Evolutionary conservation across 2,797 vertebrate genomes (phyloP).

Genomic region (Rhadinocentrus ornatus): DNA sequence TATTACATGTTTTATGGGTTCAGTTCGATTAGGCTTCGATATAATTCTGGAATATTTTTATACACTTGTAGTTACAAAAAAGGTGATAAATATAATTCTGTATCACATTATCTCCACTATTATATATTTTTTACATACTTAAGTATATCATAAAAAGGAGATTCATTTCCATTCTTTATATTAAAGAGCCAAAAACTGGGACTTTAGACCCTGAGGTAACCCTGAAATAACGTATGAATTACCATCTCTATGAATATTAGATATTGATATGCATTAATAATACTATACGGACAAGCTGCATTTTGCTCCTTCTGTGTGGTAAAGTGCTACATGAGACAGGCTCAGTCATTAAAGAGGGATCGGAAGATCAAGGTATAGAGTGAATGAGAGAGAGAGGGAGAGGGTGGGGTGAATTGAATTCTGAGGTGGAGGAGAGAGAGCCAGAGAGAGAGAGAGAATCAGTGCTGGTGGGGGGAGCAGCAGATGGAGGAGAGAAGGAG

Average conservation of each 20-base stretch:
- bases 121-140: too few relatives aligned
- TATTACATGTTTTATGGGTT: neutral
- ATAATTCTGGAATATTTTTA: neutral
- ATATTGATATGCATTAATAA: neutral
- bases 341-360: constrained; percentile 63
- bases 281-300: constrained; percentile 30
- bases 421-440: constrained; percentile 26
- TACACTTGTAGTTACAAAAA: neutral
- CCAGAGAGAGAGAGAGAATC: constrained; percentile 30
- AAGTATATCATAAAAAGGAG: neutral
- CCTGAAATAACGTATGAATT: neutral
- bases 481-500: constrained; percentile 36
- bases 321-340: constrained; percentile 65
- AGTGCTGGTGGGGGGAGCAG: constrained; percentile 43
- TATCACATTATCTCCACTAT: too few relatives aligned
- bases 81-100: neutral
- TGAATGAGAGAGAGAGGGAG: constrained; percentile 23
- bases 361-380: constrained; percentile 24
- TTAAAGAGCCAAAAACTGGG: neutral
- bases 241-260: neutral
- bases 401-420: constrained; percentile 37
- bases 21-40: neutral
- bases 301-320: constrained; percentile 53
- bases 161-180: neutral
- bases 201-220: neutral